phyloP scores from a whole-genome alignment of 2,888 invertebrate genomes.

The Watsonalla cultraria region DNA sequence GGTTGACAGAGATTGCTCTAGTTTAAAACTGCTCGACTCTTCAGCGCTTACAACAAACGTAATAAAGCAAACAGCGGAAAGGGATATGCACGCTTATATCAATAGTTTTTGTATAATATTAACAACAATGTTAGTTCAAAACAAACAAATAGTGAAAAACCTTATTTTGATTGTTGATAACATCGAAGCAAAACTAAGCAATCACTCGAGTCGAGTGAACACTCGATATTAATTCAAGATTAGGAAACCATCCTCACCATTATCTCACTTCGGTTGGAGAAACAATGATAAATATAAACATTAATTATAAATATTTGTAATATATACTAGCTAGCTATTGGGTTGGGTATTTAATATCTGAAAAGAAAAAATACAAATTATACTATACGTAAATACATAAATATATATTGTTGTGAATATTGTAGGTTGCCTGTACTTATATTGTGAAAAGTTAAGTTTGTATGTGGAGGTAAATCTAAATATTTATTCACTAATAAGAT shows the following conservation, averaged over 20 bases:
- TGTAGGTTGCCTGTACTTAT: background rate
- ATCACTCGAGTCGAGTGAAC: background rate
- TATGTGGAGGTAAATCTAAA: no score
- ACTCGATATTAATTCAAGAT: background rate
- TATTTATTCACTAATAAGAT: no score
- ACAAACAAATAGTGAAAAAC: background rate
- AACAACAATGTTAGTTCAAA: background rate
- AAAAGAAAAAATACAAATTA: constrained; percentile 48
- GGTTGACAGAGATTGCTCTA: no score
- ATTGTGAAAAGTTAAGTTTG: no score
- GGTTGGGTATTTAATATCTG: constrained; percentile 57
- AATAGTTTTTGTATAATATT: no score
- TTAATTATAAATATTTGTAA: constrained; percentile 24
- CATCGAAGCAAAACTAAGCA: background rate
- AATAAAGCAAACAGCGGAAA: no score
- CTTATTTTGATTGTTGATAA: background rate
- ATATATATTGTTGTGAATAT: background rate
- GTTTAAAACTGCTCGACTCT: no score
- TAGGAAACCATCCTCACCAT: background rate
- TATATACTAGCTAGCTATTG: constrained; percentile 20
- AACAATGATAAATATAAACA: background rate
- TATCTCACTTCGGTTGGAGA: background rate
- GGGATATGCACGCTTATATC: no score
- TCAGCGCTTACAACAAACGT: no score
- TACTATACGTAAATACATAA: constrained; percentile 19